phyloP scores from a whole-genome alignment of 1,140 invertebrate genomes.

The Colletes gigas region DNA sequence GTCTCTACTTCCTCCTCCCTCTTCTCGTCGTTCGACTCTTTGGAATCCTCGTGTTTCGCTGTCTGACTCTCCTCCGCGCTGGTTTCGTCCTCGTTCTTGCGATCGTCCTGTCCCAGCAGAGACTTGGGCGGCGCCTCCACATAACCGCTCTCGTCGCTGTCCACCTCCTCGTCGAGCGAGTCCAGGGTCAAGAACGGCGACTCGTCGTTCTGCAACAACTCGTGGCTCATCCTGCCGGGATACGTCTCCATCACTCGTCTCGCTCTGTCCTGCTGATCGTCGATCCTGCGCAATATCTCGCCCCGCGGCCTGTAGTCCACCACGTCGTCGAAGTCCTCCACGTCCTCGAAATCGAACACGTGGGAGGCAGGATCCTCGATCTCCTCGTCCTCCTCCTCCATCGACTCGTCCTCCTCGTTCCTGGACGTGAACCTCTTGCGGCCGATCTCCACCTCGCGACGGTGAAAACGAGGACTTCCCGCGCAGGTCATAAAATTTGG shows the following conservation, averaged over 20 bases:
- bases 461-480: conserved; percentile 74
- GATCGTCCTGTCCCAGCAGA: conserved; percentile 68
- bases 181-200: conserved; percentile 70
- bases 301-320: conserved; percentile 78
- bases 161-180: conserved; percentile 75
- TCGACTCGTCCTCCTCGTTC: conserved; percentile 74
- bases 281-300: conserved; percentile 69
- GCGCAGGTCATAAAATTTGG: conserved; percentile 77
- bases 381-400: conserved; percentile 71
- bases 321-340: conserved; percentile 78
- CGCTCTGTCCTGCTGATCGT: conserved; percentile 61
- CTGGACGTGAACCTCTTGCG: conserved; percentile 70
- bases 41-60: conserved; percentile 37
- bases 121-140: conserved; percentile 80
- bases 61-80: not conserved
- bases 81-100: conserved; percentile 55
- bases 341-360: conserved; percentile 77
- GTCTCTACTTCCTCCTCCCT: conserved; percentile 45
- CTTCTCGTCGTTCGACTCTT: conserved; percentile 43
- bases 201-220: conserved; percentile 61
- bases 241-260: conserved; percentile 64
- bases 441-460: conserved; percentile 28
- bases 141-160: conserved; percentile 83
- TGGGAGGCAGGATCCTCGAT: conserved; percentile 62
- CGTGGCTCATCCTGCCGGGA: conserved; percentile 52